Evolutionary conservation across 2,888 invertebrate genomes (phyloP).

Genomic region (Macrophya alboannulata): DNA sequence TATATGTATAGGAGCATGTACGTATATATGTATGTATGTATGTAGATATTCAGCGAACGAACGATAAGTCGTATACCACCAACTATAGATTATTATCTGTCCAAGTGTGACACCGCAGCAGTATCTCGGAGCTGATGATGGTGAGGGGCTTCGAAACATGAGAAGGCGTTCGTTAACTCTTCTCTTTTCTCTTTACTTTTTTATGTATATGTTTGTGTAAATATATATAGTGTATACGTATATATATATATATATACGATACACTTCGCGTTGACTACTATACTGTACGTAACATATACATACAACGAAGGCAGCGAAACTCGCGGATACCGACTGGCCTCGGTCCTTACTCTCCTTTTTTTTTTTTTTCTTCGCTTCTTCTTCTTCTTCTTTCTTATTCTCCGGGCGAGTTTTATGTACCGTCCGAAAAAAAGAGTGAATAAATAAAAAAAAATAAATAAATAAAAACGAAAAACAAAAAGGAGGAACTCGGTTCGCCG

Average conservation of each 20-base stretch:
- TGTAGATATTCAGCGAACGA: neutral
- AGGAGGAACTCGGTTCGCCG: neutral
- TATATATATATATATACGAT: neutral
- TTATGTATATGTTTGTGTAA: neutral
- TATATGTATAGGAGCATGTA: too few species aligned
- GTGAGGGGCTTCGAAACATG: neutral
- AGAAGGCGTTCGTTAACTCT: constrained; percentile 41
- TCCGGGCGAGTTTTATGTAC: constrained; percentile 5
- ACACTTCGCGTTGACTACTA: neutral
- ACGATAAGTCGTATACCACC: neutral
- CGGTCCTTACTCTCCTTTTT: constrained; percentile 4
- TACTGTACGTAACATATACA: too few species aligned
- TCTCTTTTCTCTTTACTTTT: neutral
- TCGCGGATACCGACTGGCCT: constrained; percentile 17
- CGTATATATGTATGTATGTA: too few species aligned
- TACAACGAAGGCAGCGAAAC: neutral
- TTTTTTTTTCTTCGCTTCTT: neutral
- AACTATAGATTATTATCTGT: constrained; percentile 4
- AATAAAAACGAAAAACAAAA: neutral
- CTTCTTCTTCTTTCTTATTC: constrained; percentile 17
- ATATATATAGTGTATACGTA: neutral
- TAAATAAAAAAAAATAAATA: neutral
- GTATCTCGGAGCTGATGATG: neutral
- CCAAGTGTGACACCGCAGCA: constrained; percentile 43
- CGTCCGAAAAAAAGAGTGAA: neutral